Base-by-base conservation (phyloP, 2,888 invertebrate species). In the Tortricodes alternella region DNA sequence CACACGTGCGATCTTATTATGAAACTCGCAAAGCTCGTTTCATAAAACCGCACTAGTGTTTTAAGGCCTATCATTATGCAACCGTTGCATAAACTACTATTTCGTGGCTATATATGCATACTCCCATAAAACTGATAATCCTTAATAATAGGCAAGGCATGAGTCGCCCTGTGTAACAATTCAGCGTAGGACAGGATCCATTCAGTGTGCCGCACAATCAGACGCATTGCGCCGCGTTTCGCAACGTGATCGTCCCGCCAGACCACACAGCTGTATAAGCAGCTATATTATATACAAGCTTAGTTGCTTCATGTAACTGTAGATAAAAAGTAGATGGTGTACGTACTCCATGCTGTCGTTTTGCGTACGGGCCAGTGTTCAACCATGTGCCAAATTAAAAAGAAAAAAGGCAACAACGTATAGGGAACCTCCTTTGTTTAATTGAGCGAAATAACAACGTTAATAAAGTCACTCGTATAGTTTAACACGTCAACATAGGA, bases 201-300 rank as follows among this genome's bases (percentile, higher is more conserved):
- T 11, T 29, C 29, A 29, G 29, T 39, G 46, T 53, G 23, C 32
- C 16, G 46, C 35, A 34, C 11, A 23, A 34, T 32, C 27, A 46
- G 38, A 21, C 55, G 55, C 55, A 55, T 41, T 55, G 43, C 48
- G 39, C 18, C 50, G 34, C 34, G 35, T 55, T 55, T 55, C 55
- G 48, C 48, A 55, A 55, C 35, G 27, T 29, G 55, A 55, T 49
- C 41, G 43, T 43, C 55, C 55, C 41, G 43, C 41, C 55, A 55
- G 48, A 55, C 24, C 38, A 48, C 41, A 34, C 27, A 34, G 39
- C 35, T 27, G 37, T 27, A 11, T n/a, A 18, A 21, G 15, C 24
- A 38, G 27, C 39, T 48, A 43, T n/a, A 15, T 41, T 48, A 43
- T 19, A 24, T 18, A 35, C 19, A 35, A 18, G 41, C 35, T 43